Evolutionary conservation across 2,113 vertebrate genomes (phyloP).

Genomic region (Leuciscus idus): DNA sequence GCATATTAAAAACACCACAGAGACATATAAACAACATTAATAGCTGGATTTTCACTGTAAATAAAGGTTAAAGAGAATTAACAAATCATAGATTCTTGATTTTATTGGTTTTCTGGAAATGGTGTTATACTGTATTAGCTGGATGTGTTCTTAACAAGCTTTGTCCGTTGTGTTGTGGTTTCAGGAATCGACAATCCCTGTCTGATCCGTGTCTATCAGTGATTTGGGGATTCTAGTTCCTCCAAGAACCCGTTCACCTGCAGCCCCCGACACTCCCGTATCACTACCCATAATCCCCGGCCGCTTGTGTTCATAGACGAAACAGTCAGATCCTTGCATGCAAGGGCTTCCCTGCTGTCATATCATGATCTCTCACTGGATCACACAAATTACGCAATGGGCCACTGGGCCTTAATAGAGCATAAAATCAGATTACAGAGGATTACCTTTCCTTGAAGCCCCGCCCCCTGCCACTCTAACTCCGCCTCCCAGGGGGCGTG

Average conservation of each 20-base stretch:
- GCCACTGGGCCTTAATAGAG: slow-evolving; percentile 74
- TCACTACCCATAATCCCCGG: slow-evolving; percentile 52
- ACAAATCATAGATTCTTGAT: too few species aligned
- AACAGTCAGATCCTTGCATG: slow-evolving; percentile 13
- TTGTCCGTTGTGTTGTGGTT: neutral
- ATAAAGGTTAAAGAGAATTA: too few species aligned
- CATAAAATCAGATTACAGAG: slow-evolving; percentile 81
- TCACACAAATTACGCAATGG: slow-evolving; percentile 75
- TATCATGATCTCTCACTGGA: neutral
- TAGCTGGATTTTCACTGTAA: too few species aligned
- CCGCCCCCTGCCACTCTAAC: slow-evolving; percentile 60
- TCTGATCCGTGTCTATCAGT: too few species aligned
- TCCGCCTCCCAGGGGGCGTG: slow-evolving; percentile 45
- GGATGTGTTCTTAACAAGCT: too few species aligned
- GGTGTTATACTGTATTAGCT: too few species aligned
- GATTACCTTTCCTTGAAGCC: slow-evolving; percentile 66
- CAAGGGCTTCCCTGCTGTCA: slow-evolving; percentile 58
- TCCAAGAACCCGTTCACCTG: neutral
- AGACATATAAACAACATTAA: too few species aligned
- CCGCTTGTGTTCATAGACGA: neutral
- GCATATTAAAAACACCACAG: too few species aligned
- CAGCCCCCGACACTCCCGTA: neutral
- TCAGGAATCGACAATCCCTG: neutral
- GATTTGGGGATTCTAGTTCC: neutral
- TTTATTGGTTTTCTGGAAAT: too few species aligned